A percentile compares a stretch with the other conserved stretches of the same genome.
phyloP scores from a whole-genome alignment of 2,797 vertebrate species.

The Champsocephalus gunnari region DNA sequence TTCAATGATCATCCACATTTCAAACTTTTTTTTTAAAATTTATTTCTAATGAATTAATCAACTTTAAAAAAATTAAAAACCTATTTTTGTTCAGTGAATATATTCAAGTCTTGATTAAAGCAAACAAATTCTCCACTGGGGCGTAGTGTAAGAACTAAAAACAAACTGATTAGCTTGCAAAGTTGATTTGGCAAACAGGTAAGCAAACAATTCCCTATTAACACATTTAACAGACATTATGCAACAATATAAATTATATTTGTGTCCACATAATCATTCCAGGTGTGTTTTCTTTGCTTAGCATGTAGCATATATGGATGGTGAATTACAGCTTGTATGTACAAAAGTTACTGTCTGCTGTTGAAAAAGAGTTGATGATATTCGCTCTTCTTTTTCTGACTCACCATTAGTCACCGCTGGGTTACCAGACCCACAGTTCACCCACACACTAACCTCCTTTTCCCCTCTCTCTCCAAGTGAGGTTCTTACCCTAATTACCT shows the following conservation, averaged over 20 bases:
- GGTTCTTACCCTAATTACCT: too few species aligned
- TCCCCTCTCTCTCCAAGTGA: too few species aligned
- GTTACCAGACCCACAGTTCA: too few species aligned
- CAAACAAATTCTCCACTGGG: background rate
- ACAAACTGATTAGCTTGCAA: background rate
- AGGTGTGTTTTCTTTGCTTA: too few species aligned
- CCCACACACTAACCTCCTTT: too few species aligned
- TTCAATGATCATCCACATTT: background rate
- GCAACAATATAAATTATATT: background rate
- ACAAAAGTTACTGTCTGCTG: background rate
- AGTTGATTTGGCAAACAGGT: background rate
- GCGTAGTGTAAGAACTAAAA: background rate
- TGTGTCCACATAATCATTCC: too few species aligned
- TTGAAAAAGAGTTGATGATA: background rate
- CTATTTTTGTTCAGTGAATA: too few species aligned
- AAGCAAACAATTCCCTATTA: background rate
- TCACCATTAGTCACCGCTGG: too few species aligned
- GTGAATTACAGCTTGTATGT: too few species aligned
- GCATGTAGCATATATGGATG: too few species aligned
- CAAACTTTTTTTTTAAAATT: too few species aligned
- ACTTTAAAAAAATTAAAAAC: background rate
- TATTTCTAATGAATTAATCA: background rate
- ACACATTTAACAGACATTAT: background rate
- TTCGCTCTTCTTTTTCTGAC: too few species aligned
- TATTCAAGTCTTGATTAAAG: background rate